Conservation (phyloP, 2,797 vertebrate genomes). For the Micromesistius poutassou region DNA sequence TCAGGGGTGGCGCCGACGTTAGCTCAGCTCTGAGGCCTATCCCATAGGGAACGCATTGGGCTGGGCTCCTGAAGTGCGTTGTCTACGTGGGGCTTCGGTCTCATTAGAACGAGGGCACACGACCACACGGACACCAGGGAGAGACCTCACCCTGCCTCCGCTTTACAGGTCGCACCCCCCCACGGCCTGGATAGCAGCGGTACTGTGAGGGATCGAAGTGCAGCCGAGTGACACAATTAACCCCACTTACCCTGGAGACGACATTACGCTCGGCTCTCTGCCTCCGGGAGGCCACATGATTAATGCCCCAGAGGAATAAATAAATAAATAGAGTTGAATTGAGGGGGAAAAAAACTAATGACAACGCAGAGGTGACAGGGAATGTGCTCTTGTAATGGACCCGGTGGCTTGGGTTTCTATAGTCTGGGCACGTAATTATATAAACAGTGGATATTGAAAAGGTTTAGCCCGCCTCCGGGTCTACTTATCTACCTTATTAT, state of each 20-base stretch:
- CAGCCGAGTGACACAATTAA: not conserved
- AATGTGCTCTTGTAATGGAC: not conserved
- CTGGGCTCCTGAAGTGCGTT: not conserved
- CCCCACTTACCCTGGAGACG: not conserved
- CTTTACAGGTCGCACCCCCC: not conserved
- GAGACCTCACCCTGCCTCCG: not conserved
- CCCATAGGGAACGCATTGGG: not conserved
- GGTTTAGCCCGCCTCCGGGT: not conserved
- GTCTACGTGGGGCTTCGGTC: not conserved
- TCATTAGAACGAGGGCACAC: not conserved
- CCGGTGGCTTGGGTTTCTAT: not conserved
- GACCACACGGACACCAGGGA: not conserved
- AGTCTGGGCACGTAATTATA: not conserved
- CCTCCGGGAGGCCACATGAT: not conserved
- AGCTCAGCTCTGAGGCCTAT: not conserved
- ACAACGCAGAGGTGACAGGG: not conserved
- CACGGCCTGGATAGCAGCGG: not conserved
- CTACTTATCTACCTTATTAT: not conserved
- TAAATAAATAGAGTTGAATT: not conserved
- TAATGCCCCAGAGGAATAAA: not conserved
- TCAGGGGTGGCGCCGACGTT: no score
- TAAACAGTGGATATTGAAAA: not conserved
- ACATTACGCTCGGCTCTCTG: not conserved
- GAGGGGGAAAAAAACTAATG: not conserved
- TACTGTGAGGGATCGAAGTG: not conserved